Conservation (phyloP, 2,113 vertebrate genomes). For the Pseudorhombus dupliciocellatus region DNA sequence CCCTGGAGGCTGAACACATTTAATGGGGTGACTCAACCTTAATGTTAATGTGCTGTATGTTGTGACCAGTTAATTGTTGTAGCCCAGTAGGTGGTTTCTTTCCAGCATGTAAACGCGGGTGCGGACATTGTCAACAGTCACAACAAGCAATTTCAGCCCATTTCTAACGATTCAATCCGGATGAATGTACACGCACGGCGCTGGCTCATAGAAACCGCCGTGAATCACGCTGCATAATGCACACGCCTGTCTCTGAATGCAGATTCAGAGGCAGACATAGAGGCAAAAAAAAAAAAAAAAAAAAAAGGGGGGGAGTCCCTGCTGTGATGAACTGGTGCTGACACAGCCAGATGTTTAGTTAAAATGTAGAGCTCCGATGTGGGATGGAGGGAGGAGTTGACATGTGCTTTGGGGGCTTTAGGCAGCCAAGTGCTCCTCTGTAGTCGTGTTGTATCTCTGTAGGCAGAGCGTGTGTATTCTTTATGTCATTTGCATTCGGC, state of each 20-base stretch:
- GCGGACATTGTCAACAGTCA: conserved; percentile 3
- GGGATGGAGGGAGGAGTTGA: conserved; percentile 63
- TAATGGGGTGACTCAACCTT: conserved; percentile 69
- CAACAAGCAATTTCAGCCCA: conserved; percentile 14
- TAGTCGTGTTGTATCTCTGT: conserved; percentile 37
- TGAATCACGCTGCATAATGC: too few species aligned
- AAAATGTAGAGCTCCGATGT: conserved; percentile 65
- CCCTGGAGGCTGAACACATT: conserved; percentile 50
- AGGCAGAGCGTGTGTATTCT: conserved; percentile 32
- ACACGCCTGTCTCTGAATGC: neutral
- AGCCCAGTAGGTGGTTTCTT: conserved; percentile 51
- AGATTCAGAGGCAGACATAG: conserved; percentile 14
- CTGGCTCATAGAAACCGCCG: conserved; percentile 3
- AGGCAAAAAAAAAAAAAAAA: conserved; percentile 4
- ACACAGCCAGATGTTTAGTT: conserved; percentile 77
- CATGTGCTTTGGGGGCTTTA: conserved; percentile 65
- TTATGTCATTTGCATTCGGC: conserved; percentile 53
- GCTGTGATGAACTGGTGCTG: conserved; percentile 73
- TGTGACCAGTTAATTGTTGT: conserved; percentile 55
- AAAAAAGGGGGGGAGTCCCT: conserved; percentile 29
- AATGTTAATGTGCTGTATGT: conserved; percentile 63
- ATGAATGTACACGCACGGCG: conserved; percentile 30
- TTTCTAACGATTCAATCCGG: conserved; percentile 30
- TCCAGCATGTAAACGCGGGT: conserved; percentile 45
- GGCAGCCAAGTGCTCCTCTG: conserved; percentile 58